Percentiles rank a stretch among this genome's conserved stretches.
These are phyloP conservation scores for Aix galericulata DNA, from an alignment of 2,113 vertebrate species.

Conservation along the genomic window DNA sequence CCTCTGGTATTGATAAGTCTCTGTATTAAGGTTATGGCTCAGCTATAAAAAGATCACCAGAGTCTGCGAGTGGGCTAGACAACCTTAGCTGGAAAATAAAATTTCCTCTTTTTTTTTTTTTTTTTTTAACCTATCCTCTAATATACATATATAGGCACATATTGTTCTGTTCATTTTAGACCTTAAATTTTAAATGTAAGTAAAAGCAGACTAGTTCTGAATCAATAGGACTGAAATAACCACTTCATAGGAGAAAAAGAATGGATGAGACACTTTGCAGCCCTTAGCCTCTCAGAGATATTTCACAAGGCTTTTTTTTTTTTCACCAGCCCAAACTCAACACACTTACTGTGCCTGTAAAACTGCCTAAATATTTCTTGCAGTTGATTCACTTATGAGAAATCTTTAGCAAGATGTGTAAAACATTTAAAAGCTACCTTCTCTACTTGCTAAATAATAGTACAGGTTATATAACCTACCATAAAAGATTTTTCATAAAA, in stretches of 20 bases:
- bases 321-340: slow-evolving; percentile 36
- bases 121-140: neutral
- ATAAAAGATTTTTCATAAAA: slow-evolving; percentile 31
- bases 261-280: neutral
- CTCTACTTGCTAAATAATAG: neutral
- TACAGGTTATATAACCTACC: slow-evolving; percentile 4
- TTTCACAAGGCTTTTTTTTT: slow-evolving; percentile 12
- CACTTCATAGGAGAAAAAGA: neutral
- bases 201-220: neutral
- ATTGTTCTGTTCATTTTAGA: neutral
- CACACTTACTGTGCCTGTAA: neutral
- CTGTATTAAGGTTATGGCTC: neutral
- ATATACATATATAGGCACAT: neutral
- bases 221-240: neutral
- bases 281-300: neutral
- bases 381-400: neutral
- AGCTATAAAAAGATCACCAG: neutral
- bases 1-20: neutral
- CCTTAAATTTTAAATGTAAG: neutral
- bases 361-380: slow-evolving; percentile 46
- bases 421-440: slow-evolving; percentile 47
- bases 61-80: neutral
- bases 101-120: neutral
- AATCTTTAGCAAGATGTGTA: slow-evolving; percentile 1
- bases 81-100: neutral